phyloP scores from a whole-genome alignment of 2,888 invertebrate genomes.

The Aplocera efformata region DNA sequence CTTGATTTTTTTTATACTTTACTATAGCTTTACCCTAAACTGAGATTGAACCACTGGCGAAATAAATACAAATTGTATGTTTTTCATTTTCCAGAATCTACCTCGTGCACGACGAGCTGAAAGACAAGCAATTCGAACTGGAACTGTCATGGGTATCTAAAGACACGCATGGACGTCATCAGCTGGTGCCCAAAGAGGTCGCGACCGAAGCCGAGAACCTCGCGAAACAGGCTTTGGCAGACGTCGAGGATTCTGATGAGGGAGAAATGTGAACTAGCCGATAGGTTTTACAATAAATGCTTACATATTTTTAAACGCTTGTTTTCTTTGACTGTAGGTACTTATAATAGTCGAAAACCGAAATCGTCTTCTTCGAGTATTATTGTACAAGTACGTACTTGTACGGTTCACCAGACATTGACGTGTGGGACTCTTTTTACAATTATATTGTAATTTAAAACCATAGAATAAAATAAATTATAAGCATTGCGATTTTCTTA shows the following conservation, averaged over 20 bases:
- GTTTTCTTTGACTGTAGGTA: constrained; percentile 29
- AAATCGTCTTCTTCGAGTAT: too few relatives aligned
- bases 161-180: constrained; percentile 88
- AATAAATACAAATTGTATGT: not conserved
- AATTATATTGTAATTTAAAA: too few relatives aligned
- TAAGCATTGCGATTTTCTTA: too few relatives aligned
- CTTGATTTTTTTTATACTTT: too few relatives aligned
- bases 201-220: constrained; percentile 92
- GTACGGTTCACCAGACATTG: too few relatives aligned
- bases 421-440: too few relatives aligned
- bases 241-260: constrained; percentile 91
- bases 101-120: constrained; percentile 94
- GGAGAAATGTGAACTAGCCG: constrained; percentile 83
- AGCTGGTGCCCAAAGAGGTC: constrained; percentile 87
- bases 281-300: constrained; percentile 55
- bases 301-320: constrained; percentile 38
- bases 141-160: constrained; percentile 97
- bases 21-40: too few relatives aligned
- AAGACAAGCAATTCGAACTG: constrained; percentile 96
- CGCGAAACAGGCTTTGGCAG: constrained; percentile 92
- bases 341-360: too few relatives aligned
- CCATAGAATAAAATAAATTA: too few relatives aligned
- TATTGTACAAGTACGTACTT: too few relatives aligned
- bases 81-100: constrained; percentile 90
- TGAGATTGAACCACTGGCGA: too few relatives aligned